Evolutionary conservation across 2,797 vertebrate genomes (phyloP).

Genomic region (Mus minutoides): DNA sequence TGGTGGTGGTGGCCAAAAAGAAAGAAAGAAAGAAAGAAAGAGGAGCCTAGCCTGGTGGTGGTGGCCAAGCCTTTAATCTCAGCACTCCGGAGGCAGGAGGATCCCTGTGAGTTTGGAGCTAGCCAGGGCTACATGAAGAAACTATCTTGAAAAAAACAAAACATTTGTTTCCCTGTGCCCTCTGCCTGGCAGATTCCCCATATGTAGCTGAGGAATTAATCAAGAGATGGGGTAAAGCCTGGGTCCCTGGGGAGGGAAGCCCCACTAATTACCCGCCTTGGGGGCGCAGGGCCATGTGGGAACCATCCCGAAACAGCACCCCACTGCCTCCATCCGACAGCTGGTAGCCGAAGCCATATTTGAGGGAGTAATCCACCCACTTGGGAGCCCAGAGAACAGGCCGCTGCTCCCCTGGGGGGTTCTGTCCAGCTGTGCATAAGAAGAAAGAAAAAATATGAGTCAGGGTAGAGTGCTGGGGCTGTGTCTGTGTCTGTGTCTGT

Average conservation of each 20-base stretch:
- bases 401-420: background rate
- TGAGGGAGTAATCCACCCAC: conserved; percentile 81
- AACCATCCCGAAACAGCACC: conserved; percentile 70
- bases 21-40: background rate
- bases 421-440: conserved; percentile 52
- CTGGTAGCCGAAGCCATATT: conserved; percentile 77
- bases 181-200: background rate
- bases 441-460: too few species aligned
- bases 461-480: too few species aligned
- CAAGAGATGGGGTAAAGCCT: background rate
- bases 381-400: conserved; percentile 62
- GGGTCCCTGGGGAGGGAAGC: background rate
- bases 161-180: background rate
- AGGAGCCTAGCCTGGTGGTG: background rate
- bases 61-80: background rate
- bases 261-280: conserved; percentile 40
- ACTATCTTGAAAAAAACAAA: background rate
- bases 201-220: background rate
- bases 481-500: background rate
- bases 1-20: background rate
- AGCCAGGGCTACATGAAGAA: background rate
- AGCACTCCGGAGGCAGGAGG: background rate
- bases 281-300: conserved; percentile 70
- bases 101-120: background rate
- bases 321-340: conserved; percentile 50